A percentile compares a stretch with the other conserved stretches of the same genome.
phyloP scores from a whole-genome alignment of 1,140 invertebrate genomes.

The Nymphalis io region DNA sequence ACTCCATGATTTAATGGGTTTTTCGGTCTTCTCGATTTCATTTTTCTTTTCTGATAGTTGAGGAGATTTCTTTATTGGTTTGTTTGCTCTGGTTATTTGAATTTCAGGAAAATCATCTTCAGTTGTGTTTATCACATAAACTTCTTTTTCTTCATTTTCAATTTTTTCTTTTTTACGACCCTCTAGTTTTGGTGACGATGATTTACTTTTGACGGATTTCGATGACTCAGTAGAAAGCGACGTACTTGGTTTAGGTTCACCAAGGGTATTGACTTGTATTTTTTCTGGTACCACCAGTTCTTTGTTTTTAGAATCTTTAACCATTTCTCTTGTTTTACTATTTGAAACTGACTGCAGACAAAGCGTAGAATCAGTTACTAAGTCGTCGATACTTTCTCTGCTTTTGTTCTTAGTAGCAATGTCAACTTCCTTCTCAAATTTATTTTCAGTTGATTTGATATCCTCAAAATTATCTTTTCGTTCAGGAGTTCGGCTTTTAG shows the following conservation, averaged over 20 bases:
- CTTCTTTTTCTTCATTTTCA: constrained; percentile 63
- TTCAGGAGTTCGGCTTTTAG: constrained; percentile 63
- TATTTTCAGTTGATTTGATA: constrained; percentile 34
- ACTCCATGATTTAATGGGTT: constrained; percentile 64
- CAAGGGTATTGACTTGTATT: neutral
- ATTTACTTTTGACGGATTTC: constrained; percentile 61
- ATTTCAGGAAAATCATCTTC: constrained; percentile 74
- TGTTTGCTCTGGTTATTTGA: constrained; percentile 68
- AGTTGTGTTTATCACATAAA: constrained; percentile 69
- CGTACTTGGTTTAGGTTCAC: constrained; percentile 25
- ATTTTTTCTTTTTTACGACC: constrained; percentile 48
- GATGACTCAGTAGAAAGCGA: constrained; percentile 52
- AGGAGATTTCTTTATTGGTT: constrained; percentile 62
- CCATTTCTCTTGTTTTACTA: constrained; percentile 22
- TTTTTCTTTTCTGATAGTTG: constrained; percentile 50
- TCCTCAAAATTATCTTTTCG: constrained; percentile 40
- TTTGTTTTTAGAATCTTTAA: constrained; percentile 26
- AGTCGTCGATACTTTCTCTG: constrained; percentile 5
- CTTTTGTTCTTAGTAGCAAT: constrained; percentile 5
- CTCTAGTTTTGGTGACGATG: constrained; percentile 55
- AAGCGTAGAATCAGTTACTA: constrained; percentile 11
- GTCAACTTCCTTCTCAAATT: constrained; percentile 15
- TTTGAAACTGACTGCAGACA: constrained; percentile 7
- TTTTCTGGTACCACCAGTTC: constrained; percentile 12
- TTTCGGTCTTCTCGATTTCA: constrained; percentile 42